Percentiles rank a stretch among this genome's conserved stretches.
These are phyloP conservation scores for Gymnoscopelus microlampas DNA, from an alignment of 2,797 vertebrate genomes.

Conservation along the genomic window DNA sequence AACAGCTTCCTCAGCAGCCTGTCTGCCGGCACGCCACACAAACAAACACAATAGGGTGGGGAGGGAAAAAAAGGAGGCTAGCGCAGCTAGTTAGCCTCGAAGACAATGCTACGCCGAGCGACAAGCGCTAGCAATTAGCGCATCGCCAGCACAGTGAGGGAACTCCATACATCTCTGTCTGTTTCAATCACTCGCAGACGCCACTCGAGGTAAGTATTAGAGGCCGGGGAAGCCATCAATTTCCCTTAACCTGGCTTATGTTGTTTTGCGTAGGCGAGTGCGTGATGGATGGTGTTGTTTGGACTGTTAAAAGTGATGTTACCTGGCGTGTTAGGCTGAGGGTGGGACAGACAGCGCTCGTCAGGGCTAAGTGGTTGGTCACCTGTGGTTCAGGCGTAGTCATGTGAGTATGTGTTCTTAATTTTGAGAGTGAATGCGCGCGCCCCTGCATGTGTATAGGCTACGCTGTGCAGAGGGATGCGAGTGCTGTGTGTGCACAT, in stretches of 20 bases:
- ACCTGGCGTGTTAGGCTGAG: slow-evolving; percentile 77
- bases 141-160: slow-evolving; percentile 84
- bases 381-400: slow-evolving; percentile 48
- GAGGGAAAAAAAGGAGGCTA: slow-evolving; percentile 68
- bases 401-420: slow-evolving; percentile 17
- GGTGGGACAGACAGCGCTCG: slow-evolving; percentile 14
- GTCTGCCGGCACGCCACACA: slow-evolving; percentile 81
- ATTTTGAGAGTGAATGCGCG: slow-evolving; percentile 20
- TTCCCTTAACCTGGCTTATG: slow-evolving; percentile 92
- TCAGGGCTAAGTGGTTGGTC: slow-evolving; percentile 2
- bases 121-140: slow-evolving; percentile 94
- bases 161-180: slow-evolving; percentile 96
- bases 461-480: slow-evolving; percentile 1
- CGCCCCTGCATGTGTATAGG: slow-evolving; percentile 31
- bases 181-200: slow-evolving; percentile 90
- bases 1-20: slow-evolving; percentile 89
- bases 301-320: slow-evolving; percentile 90
- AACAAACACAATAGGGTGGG: slow-evolving; percentile 86
- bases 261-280: slow-evolving; percentile 87
- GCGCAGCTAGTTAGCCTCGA: slow-evolving; percentile 89
- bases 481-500: slow-evolving; percentile 45
- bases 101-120: slow-evolving; percentile 90
- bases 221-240: slow-evolving; percentile 92
- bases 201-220: slow-evolving; percentile 88
- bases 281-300: slow-evolving; percentile 93